These are phyloP conservation scores for Mizuhopecten yessoensis DNA, from an alignment of 1,140 invertebrate genomes.

Conservation along the genomic window DNA sequence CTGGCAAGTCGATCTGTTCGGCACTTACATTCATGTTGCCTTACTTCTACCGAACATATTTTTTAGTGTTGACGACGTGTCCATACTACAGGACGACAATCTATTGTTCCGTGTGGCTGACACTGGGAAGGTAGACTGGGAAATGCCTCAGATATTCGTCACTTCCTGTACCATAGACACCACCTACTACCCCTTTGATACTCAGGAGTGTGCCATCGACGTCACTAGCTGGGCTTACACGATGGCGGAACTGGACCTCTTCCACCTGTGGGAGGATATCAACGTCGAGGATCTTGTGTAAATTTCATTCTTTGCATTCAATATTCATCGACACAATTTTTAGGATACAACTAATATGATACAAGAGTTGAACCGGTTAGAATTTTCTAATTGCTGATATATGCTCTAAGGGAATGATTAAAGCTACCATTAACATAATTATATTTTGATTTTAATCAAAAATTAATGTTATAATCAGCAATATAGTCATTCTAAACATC, in stretches of 20 bases:
- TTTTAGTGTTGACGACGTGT: neutral
- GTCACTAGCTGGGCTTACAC: conserved; percentile 97
- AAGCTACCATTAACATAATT: too few species aligned
- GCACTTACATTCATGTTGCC: too few species aligned
- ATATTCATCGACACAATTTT: too few species aligned
- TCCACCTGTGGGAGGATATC: neutral
- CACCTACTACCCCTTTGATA: conserved; percentile 88
- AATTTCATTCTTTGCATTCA: neutral
- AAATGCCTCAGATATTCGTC: conserved; percentile 97
- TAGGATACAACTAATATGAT: too few species aligned
- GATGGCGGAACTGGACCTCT: conserved; percentile 46
- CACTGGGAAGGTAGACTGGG: conserved; percentile 97
- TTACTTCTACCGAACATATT: neutral
- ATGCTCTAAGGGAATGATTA: too few species aligned
- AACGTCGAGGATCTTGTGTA: conserved; percentile 43
- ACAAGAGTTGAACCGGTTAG: too few species aligned
- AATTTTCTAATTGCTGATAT: too few species aligned
- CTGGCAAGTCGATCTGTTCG: too few species aligned
- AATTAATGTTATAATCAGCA: too few species aligned
- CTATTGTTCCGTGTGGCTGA: conserved; percentile 41
- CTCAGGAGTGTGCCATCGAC: conserved; percentile 97
- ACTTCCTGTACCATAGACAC: conserved; percentile 94
- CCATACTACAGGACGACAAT: conserved; percentile 18
- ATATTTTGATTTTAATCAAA: too few species aligned
- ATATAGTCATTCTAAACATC: too few species aligned